Conservation (phyloP, 2,113 vertebrate genomes). For the Macaca fascicularis region T2T-MFA8v1.1 NC_088390.1:34748001-34748500, state of each 20-base stretch:
- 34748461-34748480: constrained; percentile 67
- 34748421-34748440: constrained; percentile 82
- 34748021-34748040: constrained; percentile 45
- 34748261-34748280: constrained; percentile 49
- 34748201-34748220: constrained; percentile 56
- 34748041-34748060: constrained; percentile 50
- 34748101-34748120: background rate
- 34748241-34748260: constrained; percentile 59
- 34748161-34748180: constrained; percentile 45
- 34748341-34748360: constrained; percentile 67
- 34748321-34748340: constrained; percentile 60
- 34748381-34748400: constrained; percentile 80
- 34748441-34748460: constrained; percentile 81
- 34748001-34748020: constrained; percentile 59
- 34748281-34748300: constrained; percentile 65
- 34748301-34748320: constrained; percentile 55
- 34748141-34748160: constrained; percentile 23
- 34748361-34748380: constrained; percentile 39
- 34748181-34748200: constrained; percentile 31
- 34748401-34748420: constrained; percentile 82
- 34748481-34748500: constrained; percentile 77
- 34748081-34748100: background rate
- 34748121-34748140: constrained; percentile 11
- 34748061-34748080: constrained; percentile 51
- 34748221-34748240: constrained; percentile 43